These are phyloP conservation scores for Danaus plexippus DNA, from an alignment of 1,140 invertebrate genomes.

Conservation along the genomic window DNA sequence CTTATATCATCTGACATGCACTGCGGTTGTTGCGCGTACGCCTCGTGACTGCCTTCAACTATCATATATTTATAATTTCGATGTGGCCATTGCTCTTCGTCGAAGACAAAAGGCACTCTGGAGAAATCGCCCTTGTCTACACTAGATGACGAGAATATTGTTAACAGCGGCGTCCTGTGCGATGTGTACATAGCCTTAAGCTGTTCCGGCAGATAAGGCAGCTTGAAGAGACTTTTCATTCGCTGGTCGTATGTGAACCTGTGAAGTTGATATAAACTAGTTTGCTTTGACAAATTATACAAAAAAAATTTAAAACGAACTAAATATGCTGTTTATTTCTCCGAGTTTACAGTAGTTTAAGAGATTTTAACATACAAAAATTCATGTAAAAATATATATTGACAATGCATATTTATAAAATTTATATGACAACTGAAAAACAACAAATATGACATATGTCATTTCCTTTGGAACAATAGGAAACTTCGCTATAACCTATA, in stretches of 20 bases:
- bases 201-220: conserved; percentile 28
- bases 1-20: conserved; percentile 26
- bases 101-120: conserved; percentile 28
- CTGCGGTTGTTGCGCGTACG: conserved; percentile 26
- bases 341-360: too few species aligned
- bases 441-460: too few species aligned
- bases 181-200: conserved; percentile 29
- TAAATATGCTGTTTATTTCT: too few species aligned
- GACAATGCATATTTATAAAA: too few species aligned
- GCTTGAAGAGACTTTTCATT: conserved; percentile 33
- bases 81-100: conserved; percentile 34
- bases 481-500: too few species aligned
- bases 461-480: too few species aligned
- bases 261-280: conserved; percentile 8
- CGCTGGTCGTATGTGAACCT: conserved; percentile 51
- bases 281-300: not conserved
- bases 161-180: conserved; percentile 28
- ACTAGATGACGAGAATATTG: conserved; percentile 28
- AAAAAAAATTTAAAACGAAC: not conserved
- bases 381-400: too few species aligned
- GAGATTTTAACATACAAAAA: not conserved
- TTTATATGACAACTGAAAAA: too few species aligned
- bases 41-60: conserved; percentile 29
- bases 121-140: conserved; percentile 21
- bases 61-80: conserved; percentile 32